Conservation (phyloP, 2,888 invertebrate species). For the Peribatodes rhomboidaria region DNA sequence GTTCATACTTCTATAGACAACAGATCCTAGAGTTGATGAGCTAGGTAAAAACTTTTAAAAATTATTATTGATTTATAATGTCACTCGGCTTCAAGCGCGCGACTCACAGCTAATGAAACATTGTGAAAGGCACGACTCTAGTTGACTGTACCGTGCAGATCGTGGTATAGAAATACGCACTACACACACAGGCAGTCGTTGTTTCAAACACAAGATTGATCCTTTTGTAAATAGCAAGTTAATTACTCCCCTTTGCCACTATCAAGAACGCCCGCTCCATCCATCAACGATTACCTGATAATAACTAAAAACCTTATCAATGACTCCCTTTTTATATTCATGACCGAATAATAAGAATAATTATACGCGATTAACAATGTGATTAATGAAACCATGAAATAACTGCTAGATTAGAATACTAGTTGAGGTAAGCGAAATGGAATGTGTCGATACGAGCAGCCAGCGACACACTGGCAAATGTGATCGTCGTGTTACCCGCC, state of each 20-base stretch:
- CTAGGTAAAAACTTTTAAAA: neutral
- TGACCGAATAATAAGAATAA: constrained; percentile 1
- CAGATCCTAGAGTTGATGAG: neutral
- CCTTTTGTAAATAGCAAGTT: neutral
- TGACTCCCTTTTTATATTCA: constrained; percentile 3
- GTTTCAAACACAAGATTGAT: neutral
- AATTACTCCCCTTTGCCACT: neutral
- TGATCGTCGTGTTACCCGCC: constrained; percentile 32
- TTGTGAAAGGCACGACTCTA: neutral
- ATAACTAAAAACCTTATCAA: neutral
- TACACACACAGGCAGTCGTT: neutral
- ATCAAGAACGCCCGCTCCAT: neutral
- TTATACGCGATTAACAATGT: constrained; percentile 4
- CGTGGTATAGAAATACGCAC: neutral
- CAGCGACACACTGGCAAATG: constrained; percentile 36
- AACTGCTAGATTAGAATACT: constrained; percentile 24
- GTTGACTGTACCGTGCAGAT: no score
- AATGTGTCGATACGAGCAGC: constrained; percentile 33
- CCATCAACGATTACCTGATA: neutral
- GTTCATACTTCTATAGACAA: no score
- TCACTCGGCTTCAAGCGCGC: neutral
- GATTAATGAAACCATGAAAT: constrained; percentile 11
- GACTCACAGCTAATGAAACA: neutral
- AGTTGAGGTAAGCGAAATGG: constrained; percentile 26
- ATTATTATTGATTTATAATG: neutral